phyloP scores from a whole-genome alignment of 2,888 invertebrate species.

The Trachelus troglodyta region DNA sequence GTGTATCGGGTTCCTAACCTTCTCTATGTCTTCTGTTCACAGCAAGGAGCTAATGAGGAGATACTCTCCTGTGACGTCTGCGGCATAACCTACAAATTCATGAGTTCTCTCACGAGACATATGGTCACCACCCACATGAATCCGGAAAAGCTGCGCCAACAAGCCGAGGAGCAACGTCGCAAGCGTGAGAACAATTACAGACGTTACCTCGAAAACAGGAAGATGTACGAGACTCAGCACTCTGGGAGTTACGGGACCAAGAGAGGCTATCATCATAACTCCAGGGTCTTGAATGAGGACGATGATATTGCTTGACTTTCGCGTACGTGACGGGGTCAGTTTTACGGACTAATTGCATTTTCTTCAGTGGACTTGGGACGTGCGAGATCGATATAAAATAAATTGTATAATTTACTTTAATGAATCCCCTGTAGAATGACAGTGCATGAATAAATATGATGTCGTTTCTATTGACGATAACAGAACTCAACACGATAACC shows the following conservation, averaged over 20 bases:
- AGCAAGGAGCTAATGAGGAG: conserved; percentile 60
- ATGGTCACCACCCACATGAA: conserved; percentile 72
- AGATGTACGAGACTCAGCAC: conserved; percentile 61
- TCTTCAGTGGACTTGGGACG: neutral
- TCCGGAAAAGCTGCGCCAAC: conserved; percentile 61
- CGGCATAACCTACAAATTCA: conserved; percentile 69
- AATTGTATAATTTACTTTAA: neutral
- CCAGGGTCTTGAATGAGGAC: conserved; percentile 36
- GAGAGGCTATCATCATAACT: conserved; percentile 39
- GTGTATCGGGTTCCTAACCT: neutral
- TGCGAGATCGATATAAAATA: neutral
- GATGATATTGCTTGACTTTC: conserved; percentile 40
- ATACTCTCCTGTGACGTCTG: conserved; percentile 66
- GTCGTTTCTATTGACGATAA: conserved; percentile 1
- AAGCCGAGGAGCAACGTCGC: conserved; percentile 62
- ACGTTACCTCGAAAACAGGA: conserved; percentile 61
- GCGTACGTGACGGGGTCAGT: neutral
- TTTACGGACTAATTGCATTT: neutral
- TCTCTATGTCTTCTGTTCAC: neutral
- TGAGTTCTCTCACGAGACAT: conserved; percentile 72
- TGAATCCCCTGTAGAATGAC: conserved; percentile 1
- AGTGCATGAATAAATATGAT: neutral
- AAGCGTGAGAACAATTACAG: conserved; percentile 63
- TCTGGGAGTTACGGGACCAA: conserved; percentile 38
- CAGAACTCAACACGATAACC: neutral